Percentiles rank a stretch among this genome's conserved stretches.
These are phyloP conservation scores for Oostethus manadensis DNA, from an alignment of 2,113 vertebrate species.

Conservation along the genomic window DNA sequence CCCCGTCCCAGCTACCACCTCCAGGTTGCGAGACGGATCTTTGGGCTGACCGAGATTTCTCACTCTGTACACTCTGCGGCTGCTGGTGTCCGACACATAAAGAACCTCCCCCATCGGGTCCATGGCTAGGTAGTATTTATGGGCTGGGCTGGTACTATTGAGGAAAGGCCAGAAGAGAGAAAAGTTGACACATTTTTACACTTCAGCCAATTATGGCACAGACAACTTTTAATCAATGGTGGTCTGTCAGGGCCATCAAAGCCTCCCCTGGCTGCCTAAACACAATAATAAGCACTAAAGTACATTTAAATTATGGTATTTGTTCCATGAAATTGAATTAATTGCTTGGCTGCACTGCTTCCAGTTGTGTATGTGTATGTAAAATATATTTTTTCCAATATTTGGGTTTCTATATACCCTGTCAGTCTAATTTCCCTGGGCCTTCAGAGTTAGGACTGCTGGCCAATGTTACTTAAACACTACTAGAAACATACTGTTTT, in stretches of 20 bases:
- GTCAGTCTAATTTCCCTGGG: too few species aligned
- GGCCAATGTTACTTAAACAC: too few species aligned
- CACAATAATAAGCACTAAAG: too few species aligned
- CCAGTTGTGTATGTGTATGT: not conserved
- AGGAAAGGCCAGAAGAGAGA: conserved; percentile 34
- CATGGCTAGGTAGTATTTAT: conserved; percentile 96
- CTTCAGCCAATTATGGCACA: not conserved
- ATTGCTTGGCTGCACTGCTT: not conserved
- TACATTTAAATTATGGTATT: too few species aligned
- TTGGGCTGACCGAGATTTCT: conserved; percentile 87
- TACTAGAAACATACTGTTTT: too few species aligned
- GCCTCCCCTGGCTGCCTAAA: too few species aligned
- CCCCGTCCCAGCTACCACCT: conserved; percentile 93
- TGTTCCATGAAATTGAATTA: too few species aligned
- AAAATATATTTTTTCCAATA: too few species aligned
- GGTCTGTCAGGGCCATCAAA: too few species aligned
- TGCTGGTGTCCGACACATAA: conserved; percentile 95
- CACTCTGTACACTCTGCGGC: conserved; percentile 87
- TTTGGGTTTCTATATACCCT: too few species aligned
- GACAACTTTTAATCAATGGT: not conserved
- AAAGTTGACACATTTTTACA: not conserved
- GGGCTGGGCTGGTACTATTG: conserved; percentile 89
- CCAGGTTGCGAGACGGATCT: conserved; percentile 87
- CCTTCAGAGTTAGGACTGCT: too few species aligned
- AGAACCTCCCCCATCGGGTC: conserved; percentile 89